Evolutionary conservation across 2,113 vertebrate species (phyloP), one percentile per base, ranked within the genome.

Genomic region (Formicarius rufipectus): DNA sequence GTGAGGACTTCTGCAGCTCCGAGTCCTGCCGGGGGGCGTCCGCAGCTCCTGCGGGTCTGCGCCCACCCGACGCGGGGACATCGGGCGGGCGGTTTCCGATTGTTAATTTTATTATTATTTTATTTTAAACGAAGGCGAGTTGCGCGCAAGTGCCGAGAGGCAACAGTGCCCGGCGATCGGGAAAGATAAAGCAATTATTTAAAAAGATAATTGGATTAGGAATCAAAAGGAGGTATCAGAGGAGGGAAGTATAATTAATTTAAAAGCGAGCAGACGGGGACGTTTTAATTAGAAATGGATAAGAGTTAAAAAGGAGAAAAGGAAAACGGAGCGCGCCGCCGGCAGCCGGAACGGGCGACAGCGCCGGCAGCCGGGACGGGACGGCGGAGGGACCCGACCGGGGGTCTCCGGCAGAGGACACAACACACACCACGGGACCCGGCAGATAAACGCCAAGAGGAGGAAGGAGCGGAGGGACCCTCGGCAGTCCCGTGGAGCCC

Each of bases 141-240:
- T 66, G 62, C 63, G 35, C 19, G n/a, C 72, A 53, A 93, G 59
- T 24, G 87, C 89, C 76, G 74, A 77, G 76, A 81, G 84, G 95
- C 85, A 77, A 42, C 78, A 69, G 92, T 23, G 95, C 71, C 84
- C 87, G 52, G 82, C 47, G 91, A 97, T 91, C 91, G 95, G 71
- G 90, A 90, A 69, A 92, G 96, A 97, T 92, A 94, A 93, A 94
- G 95, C 97, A 96, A 97, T 97, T 97, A 97, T 97, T 97, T 95
- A 82, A 94, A 96, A 96, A 95, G 97, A 97, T 97, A 97, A 97
- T 96, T 97, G 97, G 96, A 97, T 97, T 97, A 97, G 93, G 95
- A 96, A 96, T 94, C 96, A 84, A 94, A 97, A 92, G 85, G 95
- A 97, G 94, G 87, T 84, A 84, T 85, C 91, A 89, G 95, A 96